Evolutionary conservation across 2,888 invertebrate species (phyloP).

Genomic region (Hypselothyrea guttata): DNA sequence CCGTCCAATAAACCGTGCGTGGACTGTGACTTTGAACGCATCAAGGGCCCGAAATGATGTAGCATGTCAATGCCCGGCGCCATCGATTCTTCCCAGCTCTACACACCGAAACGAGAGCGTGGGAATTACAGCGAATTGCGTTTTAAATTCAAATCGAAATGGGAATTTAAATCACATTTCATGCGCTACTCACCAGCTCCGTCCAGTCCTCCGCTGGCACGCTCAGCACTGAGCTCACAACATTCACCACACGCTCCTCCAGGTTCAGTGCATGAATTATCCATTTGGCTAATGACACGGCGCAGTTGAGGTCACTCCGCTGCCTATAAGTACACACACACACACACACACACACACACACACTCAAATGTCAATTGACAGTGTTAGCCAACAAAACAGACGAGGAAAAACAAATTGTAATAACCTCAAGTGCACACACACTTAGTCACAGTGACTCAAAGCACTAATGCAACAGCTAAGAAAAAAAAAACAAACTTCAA

Average conservation of each 20-base stretch:
- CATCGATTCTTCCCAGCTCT: conserved; percentile 82
- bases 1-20: conserved; percentile 60
- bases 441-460: too few species aligned
- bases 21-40: conserved; percentile 69
- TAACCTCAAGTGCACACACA: neutral
- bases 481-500: too few species aligned
- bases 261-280: conserved; percentile 78
- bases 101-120: too few species aligned
- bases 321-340: conserved; percentile 55
- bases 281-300: conserved; percentile 73
- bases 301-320: conserved; percentile 79
- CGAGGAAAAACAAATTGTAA: too few species aligned
- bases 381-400: too few species aligned
- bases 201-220: conserved; percentile 81
- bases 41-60: conserved; percentile 80
- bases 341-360: too few species aligned
- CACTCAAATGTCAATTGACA: too few species aligned
- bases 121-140: neutral
- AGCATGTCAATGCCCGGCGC: conserved; percentile 81
- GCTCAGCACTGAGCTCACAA: conserved; percentile 73
- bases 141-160: neutral
- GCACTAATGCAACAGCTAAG: too few species aligned
- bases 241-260: conserved; percentile 76
- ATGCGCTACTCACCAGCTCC: conserved; percentile 70
- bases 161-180: neutral